Evolutionary conservation across 1,140 invertebrate species (phyloP).

Genomic region (Zophobas atratus): DNA sequence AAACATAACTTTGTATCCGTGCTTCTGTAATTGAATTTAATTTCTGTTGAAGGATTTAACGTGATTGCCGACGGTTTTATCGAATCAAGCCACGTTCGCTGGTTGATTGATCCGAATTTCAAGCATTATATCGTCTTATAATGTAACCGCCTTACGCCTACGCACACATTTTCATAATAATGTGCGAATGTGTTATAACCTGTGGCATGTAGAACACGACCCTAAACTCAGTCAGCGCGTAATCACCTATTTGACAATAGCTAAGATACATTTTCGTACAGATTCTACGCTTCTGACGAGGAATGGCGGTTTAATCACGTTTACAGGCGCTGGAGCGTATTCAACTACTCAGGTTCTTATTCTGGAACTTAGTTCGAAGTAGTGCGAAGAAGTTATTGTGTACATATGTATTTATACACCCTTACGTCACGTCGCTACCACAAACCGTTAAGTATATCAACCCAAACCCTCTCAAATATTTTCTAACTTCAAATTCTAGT

Average conservation of each 20-base stretch:
- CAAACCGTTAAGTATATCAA: too few relatives aligned
- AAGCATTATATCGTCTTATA: constrained; percentile 35
- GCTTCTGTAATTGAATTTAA: constrained; percentile 46
- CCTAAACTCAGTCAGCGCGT: neutral
- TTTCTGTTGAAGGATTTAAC: constrained; percentile 47
- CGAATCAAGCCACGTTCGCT: constrained; percentile 46
- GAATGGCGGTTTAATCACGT: constrained; percentile 6
- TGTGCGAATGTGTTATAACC: constrained; percentile 10
- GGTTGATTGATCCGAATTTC: constrained; percentile 45
- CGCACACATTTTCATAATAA: constrained; percentile 11
- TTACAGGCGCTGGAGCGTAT: neutral
- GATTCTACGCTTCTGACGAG: neutral
- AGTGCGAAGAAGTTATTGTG: too few relatives aligned
- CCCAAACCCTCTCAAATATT: too few relatives aligned
- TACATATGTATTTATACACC: too few relatives aligned
- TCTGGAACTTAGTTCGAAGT: too few relatives aligned
- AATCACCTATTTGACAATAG: constrained; percentile 21
- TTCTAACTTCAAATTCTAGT: too few relatives aligned
- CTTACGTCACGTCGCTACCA: too few relatives aligned
- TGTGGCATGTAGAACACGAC: neutral
- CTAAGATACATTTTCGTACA: neutral
- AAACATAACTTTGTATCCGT: constrained; percentile 42
- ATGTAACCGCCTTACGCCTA: neutral
- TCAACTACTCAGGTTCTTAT: too few relatives aligned
- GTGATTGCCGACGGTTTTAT: constrained; percentile 31